A percentile compares a stretch with the other conserved stretches of the same genome.
Evolutionary conservation across 2,113 vertebrate genomes (phyloP).

Genomic region (Leucoraja erinaceus): DNA sequence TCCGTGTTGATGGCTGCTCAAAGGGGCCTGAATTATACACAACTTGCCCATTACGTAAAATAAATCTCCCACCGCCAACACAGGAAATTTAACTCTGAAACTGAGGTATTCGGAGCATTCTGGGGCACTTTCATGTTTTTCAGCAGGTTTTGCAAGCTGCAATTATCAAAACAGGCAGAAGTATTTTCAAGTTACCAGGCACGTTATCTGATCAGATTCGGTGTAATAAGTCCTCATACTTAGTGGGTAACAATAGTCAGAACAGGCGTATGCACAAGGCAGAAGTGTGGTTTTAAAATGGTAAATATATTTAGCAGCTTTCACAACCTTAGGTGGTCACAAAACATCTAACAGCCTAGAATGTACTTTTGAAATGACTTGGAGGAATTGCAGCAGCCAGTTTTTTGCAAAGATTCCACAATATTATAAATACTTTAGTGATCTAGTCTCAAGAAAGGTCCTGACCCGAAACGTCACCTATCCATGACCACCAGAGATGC

Average conservation of each 20-base stretch:
- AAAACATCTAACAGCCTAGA: no score
- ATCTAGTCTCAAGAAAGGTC: no score
- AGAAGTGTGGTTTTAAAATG: not conserved
- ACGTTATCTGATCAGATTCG: not conserved
- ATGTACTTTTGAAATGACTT: no score
- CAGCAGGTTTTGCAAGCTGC: not conserved
- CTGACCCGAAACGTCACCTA: no score
- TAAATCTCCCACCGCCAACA: not conserved
- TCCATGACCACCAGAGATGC: no score
- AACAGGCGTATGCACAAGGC: not conserved
- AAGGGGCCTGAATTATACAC: not conserved
- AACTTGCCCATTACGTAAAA: not conserved
- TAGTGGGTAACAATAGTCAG: not conserved
- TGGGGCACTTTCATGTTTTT: not conserved
- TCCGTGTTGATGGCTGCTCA: no score
- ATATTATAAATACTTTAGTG: no score
- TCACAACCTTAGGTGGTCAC: no score
- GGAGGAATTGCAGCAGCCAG: no score
- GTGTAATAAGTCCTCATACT: not conserved
- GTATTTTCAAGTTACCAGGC: not conserved
- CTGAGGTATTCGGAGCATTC: not conserved
- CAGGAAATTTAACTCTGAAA: not conserved
- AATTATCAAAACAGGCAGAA: not conserved
- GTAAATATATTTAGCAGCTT: no score
- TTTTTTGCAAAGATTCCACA: no score